Conservation (phyloP, 2,797 vertebrate species). For the Pseudotriccus pelzelni region DNA sequence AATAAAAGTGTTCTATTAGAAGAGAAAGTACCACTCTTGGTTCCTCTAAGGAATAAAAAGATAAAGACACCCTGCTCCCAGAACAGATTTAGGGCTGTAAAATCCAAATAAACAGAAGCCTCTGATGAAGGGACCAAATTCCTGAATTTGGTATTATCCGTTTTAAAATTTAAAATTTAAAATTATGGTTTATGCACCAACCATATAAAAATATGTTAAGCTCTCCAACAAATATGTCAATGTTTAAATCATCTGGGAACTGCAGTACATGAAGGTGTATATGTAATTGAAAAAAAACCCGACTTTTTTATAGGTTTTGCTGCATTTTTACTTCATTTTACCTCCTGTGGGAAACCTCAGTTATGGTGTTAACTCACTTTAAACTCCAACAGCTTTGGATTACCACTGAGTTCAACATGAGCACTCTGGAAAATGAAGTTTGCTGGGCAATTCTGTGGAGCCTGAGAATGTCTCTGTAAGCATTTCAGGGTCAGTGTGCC, state of each 20-base stretch:
- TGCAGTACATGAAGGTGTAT: background rate
- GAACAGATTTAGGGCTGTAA: background rate
- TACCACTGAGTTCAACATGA: background rate
- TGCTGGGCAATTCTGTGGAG: background rate
- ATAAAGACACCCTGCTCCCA: background rate
- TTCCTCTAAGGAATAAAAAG: background rate
- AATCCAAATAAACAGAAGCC: background rate
- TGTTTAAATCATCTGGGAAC: background rate
- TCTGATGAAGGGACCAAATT: background rate
- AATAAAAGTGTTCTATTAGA: background rate
- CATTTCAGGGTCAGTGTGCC: background rate
- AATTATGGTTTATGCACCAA: background rate
- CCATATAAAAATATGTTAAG: background rate
- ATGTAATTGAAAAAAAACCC: fast-evolving
- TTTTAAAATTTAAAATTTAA: background rate
- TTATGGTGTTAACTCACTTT: background rate
- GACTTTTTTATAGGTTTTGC: background rate
- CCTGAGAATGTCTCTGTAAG: background rate
- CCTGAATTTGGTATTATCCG: background rate
- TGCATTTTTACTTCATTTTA: background rate
- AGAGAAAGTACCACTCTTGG: background rate
- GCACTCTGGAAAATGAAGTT: background rate
- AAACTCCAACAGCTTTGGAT: background rate
- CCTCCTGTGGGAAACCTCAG: background rate
- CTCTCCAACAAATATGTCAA: background rate